Conservation (phyloP, 1,140 invertebrate genomes). For the Nomia melanderi region DNA sequence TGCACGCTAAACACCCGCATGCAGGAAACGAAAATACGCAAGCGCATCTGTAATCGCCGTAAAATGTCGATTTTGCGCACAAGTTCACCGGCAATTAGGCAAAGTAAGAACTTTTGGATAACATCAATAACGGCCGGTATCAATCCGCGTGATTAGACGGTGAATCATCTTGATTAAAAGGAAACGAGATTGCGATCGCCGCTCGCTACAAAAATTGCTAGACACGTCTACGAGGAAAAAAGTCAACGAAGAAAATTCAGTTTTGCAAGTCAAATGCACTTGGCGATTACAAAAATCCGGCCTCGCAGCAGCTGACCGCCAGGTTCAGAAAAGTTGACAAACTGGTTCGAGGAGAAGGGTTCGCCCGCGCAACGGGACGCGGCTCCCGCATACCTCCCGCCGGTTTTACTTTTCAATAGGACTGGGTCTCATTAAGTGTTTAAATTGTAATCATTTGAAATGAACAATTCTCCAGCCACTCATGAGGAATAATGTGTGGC, state of each 20-base stretch:
- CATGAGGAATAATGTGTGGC: too few species aligned
- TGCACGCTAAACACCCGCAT: not conserved
- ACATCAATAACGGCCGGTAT: too few species aligned
- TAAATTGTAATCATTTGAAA: too few species aligned
- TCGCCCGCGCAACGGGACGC: not conserved
- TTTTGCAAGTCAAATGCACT: not conserved
- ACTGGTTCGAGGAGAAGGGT: slow-evolving; percentile 39
- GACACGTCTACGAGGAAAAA: too few species aligned
- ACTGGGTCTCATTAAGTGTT: too few species aligned
- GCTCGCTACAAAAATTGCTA: too few species aligned
- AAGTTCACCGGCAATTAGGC: not conserved
- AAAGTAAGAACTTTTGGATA: not conserved
- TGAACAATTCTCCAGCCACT: too few species aligned
- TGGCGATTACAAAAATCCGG: not conserved
- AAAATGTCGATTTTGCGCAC: not conserved
- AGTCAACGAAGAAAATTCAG: not conserved
- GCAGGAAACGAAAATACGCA: not conserved
- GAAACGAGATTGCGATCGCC: too few species aligned
- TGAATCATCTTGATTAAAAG: too few species aligned
- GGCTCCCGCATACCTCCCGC: not conserved
- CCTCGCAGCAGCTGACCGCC: not conserved
- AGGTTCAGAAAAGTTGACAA: slow-evolving; percentile 46
- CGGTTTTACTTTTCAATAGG: slow-evolving; percentile 25
- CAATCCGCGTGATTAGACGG: too few species aligned
- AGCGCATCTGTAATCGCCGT: not conserved